phyloP scores from a whole-genome alignment of 2,888 invertebrate species.

The Hyalella azteca region DNA sequence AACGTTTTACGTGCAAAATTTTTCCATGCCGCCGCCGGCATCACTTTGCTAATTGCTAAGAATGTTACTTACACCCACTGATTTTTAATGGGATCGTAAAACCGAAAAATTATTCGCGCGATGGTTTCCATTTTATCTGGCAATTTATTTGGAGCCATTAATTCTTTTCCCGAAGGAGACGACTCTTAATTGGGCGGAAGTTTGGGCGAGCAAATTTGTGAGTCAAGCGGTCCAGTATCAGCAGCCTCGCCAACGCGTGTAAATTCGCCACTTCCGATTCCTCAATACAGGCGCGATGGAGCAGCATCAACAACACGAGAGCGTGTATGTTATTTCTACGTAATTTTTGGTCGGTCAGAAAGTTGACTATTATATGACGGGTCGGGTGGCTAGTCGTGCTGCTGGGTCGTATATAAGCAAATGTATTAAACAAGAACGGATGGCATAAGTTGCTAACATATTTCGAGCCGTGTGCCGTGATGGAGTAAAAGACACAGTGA shows the following conservation, averaged over 20 bases:
- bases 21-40: too few relatives aligned
- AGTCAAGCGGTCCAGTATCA: background rate
- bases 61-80: background rate
- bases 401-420: too few relatives aligned
- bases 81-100: slow-evolving; percentile 5
- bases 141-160: slow-evolving; percentile 21
- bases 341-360: background rate
- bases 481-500: too few relatives aligned
- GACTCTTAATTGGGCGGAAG: slow-evolving; percentile 9
- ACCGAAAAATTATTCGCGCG: slow-evolving; percentile 5
- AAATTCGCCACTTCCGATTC: background rate
- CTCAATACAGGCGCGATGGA: background rate
- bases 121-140: slow-evolving; percentile 11
- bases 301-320: background rate
- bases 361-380: too few relatives aligned
- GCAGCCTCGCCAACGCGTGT: background rate
- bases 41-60: background rate
- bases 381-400: too few relatives aligned
- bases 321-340: background rate
- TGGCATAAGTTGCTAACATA: too few relatives aligned
- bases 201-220: background rate
- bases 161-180: background rate
- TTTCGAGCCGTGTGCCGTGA: too few relatives aligned
- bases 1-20: too few relatives aligned
- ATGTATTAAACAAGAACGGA: too few relatives aligned